A percentile compares a stretch with the other conserved stretches of the same genome.
Evolutionary conservation across 2,888 invertebrate genomes (phyloP).

Genomic region (Caenorhabditis wallacei): DNA sequence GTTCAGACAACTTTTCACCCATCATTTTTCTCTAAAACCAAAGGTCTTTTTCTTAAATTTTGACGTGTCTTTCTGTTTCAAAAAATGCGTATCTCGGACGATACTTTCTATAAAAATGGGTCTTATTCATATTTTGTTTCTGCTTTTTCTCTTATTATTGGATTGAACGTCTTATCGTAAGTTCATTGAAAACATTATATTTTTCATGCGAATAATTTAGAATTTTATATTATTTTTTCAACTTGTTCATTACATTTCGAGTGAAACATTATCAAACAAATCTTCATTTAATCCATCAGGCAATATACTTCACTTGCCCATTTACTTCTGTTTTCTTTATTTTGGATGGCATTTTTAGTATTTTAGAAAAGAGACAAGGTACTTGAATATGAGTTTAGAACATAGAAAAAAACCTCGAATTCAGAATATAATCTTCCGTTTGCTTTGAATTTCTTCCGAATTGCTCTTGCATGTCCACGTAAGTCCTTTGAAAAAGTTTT

Average conservation of each 20-base stretch:
- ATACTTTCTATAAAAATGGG: conserved; percentile 22
- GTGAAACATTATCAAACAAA: background rate
- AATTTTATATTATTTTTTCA: conserved; percentile 10
- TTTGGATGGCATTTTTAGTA: background rate
- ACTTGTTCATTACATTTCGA: background rate
- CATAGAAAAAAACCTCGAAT: conserved; percentile 5
- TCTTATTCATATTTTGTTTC: background rate
- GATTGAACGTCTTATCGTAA: conserved; percentile 23
- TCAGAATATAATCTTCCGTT: background rate
- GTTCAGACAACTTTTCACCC: conserved; percentile 10
- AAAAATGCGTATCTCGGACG: background rate
- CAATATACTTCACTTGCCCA: conserved; percentile 3
- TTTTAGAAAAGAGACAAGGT: conserved; percentile 26
- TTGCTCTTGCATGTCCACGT: conserved; percentile 17
- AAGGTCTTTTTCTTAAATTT: no score
- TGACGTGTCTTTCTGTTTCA: background rate
- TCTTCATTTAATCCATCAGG: background rate
- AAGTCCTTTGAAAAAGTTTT: background rate
- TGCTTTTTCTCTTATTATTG: background rate
- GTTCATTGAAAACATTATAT: background rate
- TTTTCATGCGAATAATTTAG: no score
- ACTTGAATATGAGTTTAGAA: background rate
- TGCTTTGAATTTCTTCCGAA: background rate
- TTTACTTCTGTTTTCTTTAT: conserved; percentile 1
- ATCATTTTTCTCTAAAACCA: no score